Base-by-base conservation (phyloP, 2,888 invertebrate species). In the Drosophila setosimentum region DNA sequence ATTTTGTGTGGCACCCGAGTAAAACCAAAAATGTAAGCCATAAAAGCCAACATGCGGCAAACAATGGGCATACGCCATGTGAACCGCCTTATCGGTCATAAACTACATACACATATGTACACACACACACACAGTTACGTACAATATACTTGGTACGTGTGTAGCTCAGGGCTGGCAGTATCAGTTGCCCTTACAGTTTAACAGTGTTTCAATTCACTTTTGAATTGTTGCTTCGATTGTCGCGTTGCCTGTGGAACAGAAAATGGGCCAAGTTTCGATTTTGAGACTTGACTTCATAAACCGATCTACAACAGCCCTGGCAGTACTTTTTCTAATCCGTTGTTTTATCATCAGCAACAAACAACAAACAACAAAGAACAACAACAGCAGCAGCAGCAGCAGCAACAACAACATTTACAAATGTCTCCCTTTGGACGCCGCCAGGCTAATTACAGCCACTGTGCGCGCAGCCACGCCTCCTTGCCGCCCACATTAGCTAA, bases 21-120 rank as follows among this genome's bases (percentile, higher is more conserved):
- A 57, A 78, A 79, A 73, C 61, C 48, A 54, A 58, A 65, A 67
- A 62, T 78, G 82, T 82, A 70, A 60, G 71, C 73, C 83, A 72
- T 88, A 73, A 89, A 78, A 75, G 89, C 68, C 76, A 74, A 82
- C 71, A 83, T 86, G 78, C 77, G 65, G 65, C 68, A 72, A 78
- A 80, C 76, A 78, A 76, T 77, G 83, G 80, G 89, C 73, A 88
- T 88, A 82, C 87, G 89, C 85, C 79, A 73, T 65, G 84, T 86
- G 75, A 74, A 69, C 62, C 82, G 71, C 58, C 67, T 63, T 76
- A 82, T 76, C 80, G 78, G 54, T 71, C 67, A 74, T 78, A 65
- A 80, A 68, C 71, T 68, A 76, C 68, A 57, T 45, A 57, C 37
- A 65, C 35, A 51, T 29, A 48, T n/a, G 24, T 32, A 32, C 3